Conservation (phyloP, 2,113 vertebrate species). For the Thamnophis sirtalis region DNA sequence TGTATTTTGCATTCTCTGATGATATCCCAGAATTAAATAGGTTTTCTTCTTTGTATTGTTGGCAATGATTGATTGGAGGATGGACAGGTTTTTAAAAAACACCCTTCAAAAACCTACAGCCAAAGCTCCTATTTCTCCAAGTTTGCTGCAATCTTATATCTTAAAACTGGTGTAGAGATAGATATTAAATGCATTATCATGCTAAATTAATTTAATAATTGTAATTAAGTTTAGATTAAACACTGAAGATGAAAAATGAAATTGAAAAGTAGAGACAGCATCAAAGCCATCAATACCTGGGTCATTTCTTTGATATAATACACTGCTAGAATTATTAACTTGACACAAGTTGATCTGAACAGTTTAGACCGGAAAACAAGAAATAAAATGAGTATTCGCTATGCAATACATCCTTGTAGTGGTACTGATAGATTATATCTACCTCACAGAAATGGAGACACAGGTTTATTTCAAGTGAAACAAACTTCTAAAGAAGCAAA, state of each 20-base stretch:
- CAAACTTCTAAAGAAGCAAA: not conserved
- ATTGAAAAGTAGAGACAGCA: not conserved
- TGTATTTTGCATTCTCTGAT: not conserved
- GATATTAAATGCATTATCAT: too few species aligned
- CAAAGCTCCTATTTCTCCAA: not conserved
- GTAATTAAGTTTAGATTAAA: not conserved
- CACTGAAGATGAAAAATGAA: not conserved
- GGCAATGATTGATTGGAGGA: not conserved
- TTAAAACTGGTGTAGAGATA: not conserved
- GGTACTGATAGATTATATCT: not conserved
- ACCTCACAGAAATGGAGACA: not conserved
- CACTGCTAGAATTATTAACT: not conserved
- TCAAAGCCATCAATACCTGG: not conserved
- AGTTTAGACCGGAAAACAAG: not conserved
- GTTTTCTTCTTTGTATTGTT: conserved; percentile 1
- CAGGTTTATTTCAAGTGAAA: not conserved
- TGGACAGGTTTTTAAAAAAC: not conserved
- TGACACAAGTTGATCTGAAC: not conserved
- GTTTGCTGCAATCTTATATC: too few species aligned
- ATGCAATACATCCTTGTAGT: not conserved
- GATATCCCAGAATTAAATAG: not conserved
- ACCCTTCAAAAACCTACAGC: not conserved
- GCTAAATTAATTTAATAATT: not conserved
- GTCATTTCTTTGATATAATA: not conserved
- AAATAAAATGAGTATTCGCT: not conserved